These are phyloP conservation scores for Balaenoptera acutorostrata DNA, from an alignment of 2,113 vertebrate genomes.

Conservation along the genomic window DNA sequence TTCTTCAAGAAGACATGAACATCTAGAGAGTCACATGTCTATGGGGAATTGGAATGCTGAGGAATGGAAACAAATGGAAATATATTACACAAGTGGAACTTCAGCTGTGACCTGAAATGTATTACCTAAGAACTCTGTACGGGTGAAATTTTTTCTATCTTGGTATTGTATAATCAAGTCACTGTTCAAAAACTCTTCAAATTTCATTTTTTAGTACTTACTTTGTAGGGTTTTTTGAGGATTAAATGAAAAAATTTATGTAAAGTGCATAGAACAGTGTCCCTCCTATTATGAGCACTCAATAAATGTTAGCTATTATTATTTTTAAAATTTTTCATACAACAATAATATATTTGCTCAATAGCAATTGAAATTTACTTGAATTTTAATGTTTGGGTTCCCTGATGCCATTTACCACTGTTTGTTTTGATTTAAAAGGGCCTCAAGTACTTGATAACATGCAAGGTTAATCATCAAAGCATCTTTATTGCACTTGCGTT, in stretches of 20 bases:
- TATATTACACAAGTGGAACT: neutral
- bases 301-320: neutral
- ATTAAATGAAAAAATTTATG: neutral
- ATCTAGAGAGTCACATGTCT: conserved; percentile 15
- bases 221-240: neutral
- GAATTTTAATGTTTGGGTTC: conserved; percentile 40
- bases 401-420: neutral
- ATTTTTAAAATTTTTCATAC: conserved; percentile 24
- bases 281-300: neutral
- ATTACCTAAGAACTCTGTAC: conserved; percentile 47
- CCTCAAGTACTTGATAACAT: neutral
- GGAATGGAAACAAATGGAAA: neutral
- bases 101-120: conserved; percentile 15
- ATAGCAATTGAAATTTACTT: conserved; percentile 44
- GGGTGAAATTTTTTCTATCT: neutral
- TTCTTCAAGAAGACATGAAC: neutral
- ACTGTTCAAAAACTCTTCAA: neutral
- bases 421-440: conserved; percentile 28
- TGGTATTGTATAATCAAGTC: neutral
- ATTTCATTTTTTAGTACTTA: neutral
- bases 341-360: conserved; percentile 48
- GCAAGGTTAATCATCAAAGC: neutral
- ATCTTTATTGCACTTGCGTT: conserved; percentile 17
- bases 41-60: neutral
- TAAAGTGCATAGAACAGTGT: neutral